phyloP scores from a whole-genome alignment of 2,113 vertebrate species.

The Abramis brama region DNA sequence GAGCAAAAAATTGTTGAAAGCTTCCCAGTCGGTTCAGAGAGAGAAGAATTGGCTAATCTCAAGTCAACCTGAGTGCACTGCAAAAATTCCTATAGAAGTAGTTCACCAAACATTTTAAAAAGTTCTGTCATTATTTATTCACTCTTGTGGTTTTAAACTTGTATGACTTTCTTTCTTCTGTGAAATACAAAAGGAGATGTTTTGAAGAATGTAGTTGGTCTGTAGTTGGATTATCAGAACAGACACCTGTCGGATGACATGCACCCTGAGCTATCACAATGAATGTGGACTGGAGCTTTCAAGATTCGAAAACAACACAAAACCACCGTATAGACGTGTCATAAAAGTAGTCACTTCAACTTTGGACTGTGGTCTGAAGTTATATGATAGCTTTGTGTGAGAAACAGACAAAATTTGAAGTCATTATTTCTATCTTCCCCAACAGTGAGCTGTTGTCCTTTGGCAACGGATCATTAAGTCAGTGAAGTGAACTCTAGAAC shows the following conservation, averaged over 20 bases:
- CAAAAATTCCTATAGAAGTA: background rate
- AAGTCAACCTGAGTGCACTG: background rate
- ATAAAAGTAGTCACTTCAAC: background rate
- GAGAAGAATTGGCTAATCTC: background rate
- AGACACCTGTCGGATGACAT: no score
- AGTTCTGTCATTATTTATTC: background rate
- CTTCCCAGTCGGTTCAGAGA: background rate
- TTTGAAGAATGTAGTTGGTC: background rate
- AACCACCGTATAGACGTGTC: background rate
- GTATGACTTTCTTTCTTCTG: background rate
- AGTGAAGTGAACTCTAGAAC: no score
- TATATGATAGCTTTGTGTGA: no score
- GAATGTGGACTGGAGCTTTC: background rate
- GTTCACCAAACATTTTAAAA: background rate
- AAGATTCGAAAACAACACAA: background rate
- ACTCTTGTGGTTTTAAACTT: background rate
- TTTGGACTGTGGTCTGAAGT: background rate
- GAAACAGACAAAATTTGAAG: background rate
- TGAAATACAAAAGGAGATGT: background rate
- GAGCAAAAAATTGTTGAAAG: conserved; percentile 57
- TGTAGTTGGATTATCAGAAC: background rate
- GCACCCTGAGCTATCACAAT: background rate
- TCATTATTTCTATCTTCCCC: background rate
- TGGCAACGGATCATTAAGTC: no score
- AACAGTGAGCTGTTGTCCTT: background rate